Percentiles rank a stretch among this genome's conserved stretches.
Conservation (phyloP, 2,797 vertebrate genomes). For the Tangara arthus region DNA sequence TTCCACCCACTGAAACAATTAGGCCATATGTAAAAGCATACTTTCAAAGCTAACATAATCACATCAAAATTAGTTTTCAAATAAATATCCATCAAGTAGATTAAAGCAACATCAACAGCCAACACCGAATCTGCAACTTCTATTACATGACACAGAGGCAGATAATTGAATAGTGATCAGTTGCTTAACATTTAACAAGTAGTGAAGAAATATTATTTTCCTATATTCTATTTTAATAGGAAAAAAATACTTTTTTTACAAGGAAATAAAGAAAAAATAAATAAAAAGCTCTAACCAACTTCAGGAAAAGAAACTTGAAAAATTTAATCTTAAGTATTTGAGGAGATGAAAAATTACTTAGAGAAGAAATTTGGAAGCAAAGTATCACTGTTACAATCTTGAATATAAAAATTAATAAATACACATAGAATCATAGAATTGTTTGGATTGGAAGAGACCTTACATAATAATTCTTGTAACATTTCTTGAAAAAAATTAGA, state of each 20-base stretch:
- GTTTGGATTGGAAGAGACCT: neutral
- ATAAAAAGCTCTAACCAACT: accelerated
- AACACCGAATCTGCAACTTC: neutral
- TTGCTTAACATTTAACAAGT: neutral
- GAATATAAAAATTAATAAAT: neutral
- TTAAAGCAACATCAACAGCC: neutral
- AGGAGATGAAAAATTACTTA: neutral
- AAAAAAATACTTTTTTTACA: neutral
- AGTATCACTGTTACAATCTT: neutral
- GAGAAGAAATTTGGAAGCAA: neutral
- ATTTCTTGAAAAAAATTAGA: neutral
- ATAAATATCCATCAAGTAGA: neutral
- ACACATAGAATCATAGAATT: neutral
- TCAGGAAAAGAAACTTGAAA: neutral
- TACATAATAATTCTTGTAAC: neutral
- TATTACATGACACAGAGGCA: neutral
- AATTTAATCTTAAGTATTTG: neutral
- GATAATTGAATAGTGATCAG: neutral
- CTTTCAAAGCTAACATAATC: neutral
- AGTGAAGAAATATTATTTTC: neutral
- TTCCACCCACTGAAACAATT: neutral
- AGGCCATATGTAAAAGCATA: neutral
- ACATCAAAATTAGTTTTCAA: neutral
- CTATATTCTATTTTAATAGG: neutral
- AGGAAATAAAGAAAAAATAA: neutral